Evolutionary conservation across 2,888 invertebrate genomes (phyloP).

Genomic region (Tipula confusa): DNA sequence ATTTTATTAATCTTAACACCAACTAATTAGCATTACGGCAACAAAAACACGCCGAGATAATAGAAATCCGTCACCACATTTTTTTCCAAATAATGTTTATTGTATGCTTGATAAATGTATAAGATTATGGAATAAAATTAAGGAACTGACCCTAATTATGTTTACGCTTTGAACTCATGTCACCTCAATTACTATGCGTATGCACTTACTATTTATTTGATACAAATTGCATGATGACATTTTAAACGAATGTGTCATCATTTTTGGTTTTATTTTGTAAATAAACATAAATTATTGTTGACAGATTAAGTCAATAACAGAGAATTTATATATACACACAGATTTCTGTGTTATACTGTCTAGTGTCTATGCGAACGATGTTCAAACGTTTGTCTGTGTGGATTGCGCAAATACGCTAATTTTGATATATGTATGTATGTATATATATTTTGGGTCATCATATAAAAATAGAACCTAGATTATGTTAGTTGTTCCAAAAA

Average conservation of each 20-base stretch:
- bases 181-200: neutral
- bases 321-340: neutral
- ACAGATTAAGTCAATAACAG: conserved; percentile 12
- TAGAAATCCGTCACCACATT: neutral
- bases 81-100: neutral
- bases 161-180: neutral
- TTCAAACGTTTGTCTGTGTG: neutral
- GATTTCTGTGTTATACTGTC: neutral
- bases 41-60: neutral
- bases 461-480: neutral
- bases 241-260: neutral
- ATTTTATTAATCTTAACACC: too few relatives aligned
- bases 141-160: neutral
- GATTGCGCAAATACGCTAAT: neutral
- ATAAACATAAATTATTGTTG: neutral
- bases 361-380: neutral
- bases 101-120: neutral
- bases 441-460: neutral
- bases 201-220: too few relatives aligned
- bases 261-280: neutral
- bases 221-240: neutral
- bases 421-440: too few relatives aligned
- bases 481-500: neutral
- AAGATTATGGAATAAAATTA: neutral
- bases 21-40: neutral